phyloP scores from a whole-genome alignment of 2,113 vertebrate species.

The Solenodon paradoxus region DNA sequence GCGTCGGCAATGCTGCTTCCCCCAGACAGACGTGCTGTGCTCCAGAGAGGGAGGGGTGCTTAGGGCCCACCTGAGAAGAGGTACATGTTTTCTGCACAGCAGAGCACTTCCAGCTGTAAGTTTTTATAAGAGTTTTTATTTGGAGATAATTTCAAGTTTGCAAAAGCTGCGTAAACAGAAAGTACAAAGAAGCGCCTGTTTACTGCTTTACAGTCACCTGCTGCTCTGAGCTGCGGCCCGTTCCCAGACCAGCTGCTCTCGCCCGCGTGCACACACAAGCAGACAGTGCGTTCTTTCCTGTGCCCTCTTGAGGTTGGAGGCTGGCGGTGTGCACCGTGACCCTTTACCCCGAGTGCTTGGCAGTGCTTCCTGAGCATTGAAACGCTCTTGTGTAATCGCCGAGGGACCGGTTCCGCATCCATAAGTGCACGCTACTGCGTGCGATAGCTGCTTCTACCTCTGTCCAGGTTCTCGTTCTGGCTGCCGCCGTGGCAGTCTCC shows the following conservation, averaged over 20 bases:
- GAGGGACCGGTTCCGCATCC: too few species aligned
- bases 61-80: not conserved
- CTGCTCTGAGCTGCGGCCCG: too few species aligned
- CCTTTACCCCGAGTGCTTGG: not conserved
- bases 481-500: too few species aligned
- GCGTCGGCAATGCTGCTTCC: not conserved
- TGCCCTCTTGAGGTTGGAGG: not conserved
- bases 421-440: accelerated
- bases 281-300: not conserved
- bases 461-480: not conserved
- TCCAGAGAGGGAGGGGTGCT: not conserved
- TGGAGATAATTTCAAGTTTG: constrained; percentile 17
- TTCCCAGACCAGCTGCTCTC: not conserved
- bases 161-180: not conserved
- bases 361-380: not conserved
- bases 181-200: not conserved
- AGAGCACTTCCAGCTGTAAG: not conserved
- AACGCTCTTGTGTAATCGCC: not conserved
- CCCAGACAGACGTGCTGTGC: not conserved
- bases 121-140: not conserved
- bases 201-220: not conserved
- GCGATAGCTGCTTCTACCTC: not conserved
- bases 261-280: too few species aligned
- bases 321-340: not conserved
- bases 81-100: not conserved